phyloP scores from a whole-genome alignment of 2,797 vertebrate species.

The Oceanodroma leucorhoa region DNA sequence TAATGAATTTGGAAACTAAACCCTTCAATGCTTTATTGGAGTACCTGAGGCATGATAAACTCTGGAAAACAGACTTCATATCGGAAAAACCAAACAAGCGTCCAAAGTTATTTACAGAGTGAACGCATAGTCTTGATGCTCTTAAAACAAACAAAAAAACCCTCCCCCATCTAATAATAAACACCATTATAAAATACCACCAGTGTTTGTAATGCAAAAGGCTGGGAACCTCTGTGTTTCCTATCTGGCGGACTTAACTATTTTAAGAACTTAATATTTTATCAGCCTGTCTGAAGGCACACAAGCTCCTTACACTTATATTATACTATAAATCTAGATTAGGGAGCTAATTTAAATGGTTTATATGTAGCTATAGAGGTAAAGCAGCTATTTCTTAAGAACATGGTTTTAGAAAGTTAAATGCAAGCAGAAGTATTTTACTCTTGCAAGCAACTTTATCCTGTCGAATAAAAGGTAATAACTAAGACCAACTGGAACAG shows the following conservation, averaged over 20 bases:
- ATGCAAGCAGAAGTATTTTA: background rate
- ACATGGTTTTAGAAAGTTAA: background rate
- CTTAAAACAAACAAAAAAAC: background rate
- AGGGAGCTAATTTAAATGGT: conserved; percentile 6
- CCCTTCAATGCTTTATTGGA: background rate
- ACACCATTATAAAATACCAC: background rate
- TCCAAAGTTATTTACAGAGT: background rate
- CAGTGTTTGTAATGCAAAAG: background rate
- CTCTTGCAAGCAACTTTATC: background rate
- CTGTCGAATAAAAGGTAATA: background rate
- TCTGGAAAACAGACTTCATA: background rate
- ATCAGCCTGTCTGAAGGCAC: conserved; percentile 14
- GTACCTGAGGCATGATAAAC: background rate
- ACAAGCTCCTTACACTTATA: conserved; percentile 13
- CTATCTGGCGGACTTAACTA: conserved; percentile 26
- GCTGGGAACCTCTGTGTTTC: conserved; percentile 2
- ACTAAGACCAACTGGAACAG: background rate
- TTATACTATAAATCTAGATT: conserved; percentile 26
- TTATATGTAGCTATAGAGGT: conserved; percentile 15
- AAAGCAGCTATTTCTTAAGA: conserved; percentile 21
- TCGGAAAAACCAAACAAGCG: background rate
- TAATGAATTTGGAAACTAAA: background rate
- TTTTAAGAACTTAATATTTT: conserved; percentile 54
- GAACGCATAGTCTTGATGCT: background rate
- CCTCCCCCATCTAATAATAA: background rate